Evolutionary conservation across 2,888 invertebrate species (phyloP).

Genomic region (Apoda limacodes): DNA sequence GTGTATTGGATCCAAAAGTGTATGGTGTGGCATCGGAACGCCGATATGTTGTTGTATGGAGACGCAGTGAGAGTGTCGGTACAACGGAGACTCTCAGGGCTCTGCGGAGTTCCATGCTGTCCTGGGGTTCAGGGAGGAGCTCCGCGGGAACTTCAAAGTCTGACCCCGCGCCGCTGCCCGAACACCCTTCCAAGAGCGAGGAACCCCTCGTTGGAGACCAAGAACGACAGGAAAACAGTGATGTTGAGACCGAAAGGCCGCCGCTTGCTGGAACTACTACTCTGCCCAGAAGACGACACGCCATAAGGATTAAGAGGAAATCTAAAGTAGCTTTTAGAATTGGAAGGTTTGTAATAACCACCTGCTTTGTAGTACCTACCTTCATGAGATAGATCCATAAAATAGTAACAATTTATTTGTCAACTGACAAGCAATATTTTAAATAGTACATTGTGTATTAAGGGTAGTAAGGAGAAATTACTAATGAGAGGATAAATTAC

Average conservation of each 20-base stretch:
- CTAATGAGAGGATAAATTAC: too few species aligned
- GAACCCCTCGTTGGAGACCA: slow-evolving; percentile 13
- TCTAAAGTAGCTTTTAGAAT: slow-evolving; percentile 54
- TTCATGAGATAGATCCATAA: too few species aligned
- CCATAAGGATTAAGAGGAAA: slow-evolving; percentile 58
- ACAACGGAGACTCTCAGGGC: slow-evolving; percentile 66
- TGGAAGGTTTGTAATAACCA: slow-evolving; percentile 51
- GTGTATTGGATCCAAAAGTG: slow-evolving; percentile 32
- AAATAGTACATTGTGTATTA: too few species aligned
- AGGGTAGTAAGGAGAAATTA: too few species aligned
- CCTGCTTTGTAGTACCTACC: too few species aligned
- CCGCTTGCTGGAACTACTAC: slow-evolving; percentile 54
- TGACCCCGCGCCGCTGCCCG: slow-evolving; percentile 27
- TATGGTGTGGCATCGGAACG: slow-evolving; percentile 37
- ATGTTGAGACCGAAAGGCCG: slow-evolving; percentile 39
- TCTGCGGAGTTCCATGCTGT: slow-evolving; percentile 62
- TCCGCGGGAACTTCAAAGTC: slow-evolving; percentile 37
- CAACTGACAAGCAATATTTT: too few species aligned
- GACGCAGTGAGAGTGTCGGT: slow-evolving; percentile 48
- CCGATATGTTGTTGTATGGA: slow-evolving; percentile 61
- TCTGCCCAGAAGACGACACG: slow-evolving; percentile 56
- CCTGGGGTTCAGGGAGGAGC: slow-evolving; percentile 44
- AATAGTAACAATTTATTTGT: too few species aligned
- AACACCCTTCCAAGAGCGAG: slow-evolving; percentile 23
- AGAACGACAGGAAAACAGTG: slow-evolving; percentile 31